phyloP scores from a whole-genome alignment of 2,888 invertebrate genomes.

The Drosophila barbarae region DNA sequence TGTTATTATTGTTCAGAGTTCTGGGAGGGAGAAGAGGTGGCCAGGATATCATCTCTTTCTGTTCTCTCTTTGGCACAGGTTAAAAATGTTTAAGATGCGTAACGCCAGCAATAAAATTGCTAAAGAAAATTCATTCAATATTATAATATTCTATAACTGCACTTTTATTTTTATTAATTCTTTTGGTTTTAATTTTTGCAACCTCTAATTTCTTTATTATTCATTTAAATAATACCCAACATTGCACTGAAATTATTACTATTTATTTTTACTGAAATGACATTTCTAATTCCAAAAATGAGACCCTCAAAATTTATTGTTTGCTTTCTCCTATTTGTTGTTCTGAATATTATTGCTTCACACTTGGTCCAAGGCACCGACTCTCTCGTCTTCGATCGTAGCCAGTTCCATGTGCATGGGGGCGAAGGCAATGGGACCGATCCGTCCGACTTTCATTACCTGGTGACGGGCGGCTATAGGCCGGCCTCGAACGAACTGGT shows the following conservation, averaged over 20 bases:
- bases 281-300: neutral
- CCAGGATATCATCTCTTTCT: neutral
- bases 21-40: neutral
- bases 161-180: too few species aligned
- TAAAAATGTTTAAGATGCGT: neutral
- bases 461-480: conserved; percentile 64
- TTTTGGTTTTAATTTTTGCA: too few species aligned
- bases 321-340: neutral
- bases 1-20: conserved; percentile 36
- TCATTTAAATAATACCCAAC: too few species aligned
- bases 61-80: neutral
- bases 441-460: conserved; percentile 43
- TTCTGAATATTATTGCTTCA: too few species aligned
- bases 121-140: too few species aligned
- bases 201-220: neutral
- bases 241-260: neutral
- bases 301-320: neutral
- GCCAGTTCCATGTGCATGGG: too few species aligned
- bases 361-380: neutral
- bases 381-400: neutral
- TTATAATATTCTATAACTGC: too few species aligned
- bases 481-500: conserved; percentile 36
- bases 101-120: too few species aligned
- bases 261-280: neutral
- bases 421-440: neutral